A percentile compares a stretch with the other conserved stretches of the same genome.
Evolutionary conservation across 2,888 invertebrate genomes (phyloP).

Genomic region (Thecophora atra): DNA sequence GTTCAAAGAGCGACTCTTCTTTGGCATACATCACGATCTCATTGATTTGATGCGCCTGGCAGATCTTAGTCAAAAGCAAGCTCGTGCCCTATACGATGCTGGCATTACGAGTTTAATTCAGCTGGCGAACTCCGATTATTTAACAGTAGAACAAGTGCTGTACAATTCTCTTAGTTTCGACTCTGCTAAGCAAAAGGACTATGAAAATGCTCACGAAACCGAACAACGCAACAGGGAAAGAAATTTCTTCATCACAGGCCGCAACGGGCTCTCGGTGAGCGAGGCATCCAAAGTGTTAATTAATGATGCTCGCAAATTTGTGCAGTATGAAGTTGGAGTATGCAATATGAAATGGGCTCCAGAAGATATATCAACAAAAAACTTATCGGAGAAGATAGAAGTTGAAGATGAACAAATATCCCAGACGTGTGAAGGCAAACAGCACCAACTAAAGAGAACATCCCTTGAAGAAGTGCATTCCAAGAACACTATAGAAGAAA

Average conservation of each 20-base stretch:
- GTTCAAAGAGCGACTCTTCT: constrained; percentile 93
- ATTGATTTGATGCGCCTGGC: constrained; percentile 89
- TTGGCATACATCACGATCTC: constrained; percentile 92
- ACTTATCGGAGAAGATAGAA: background rate
- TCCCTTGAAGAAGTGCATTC: background rate
- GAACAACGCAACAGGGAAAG: constrained; percentile 75
- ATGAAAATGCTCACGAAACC: constrained; percentile 74
- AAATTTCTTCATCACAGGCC: constrained; percentile 82
- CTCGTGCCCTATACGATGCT: constrained; percentile 82
- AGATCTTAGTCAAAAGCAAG: constrained; percentile 83
- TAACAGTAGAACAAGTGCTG: constrained; percentile 79
- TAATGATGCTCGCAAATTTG: constrained; percentile 77
- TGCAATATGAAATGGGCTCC: constrained; percentile 75
- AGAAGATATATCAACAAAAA: background rate
- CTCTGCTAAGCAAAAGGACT: constrained; percentile 78
- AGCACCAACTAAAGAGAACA: constrained; percentile 20
- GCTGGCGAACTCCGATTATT: constrained; percentile 78
- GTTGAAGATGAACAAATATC: constrained; percentile 48
- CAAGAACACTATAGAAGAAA: background rate
- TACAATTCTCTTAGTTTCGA: constrained; percentile 85
- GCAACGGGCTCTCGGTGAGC: constrained; percentile 79
- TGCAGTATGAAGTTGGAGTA: constrained; percentile 79
- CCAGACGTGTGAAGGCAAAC: constrained; percentile 42
- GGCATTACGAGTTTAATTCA: constrained; percentile 82
- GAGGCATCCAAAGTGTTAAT: constrained; percentile 85